Base-by-base conservation (phyloP, 1,140 invertebrate species). In the Drosophila serrata region DNA sequence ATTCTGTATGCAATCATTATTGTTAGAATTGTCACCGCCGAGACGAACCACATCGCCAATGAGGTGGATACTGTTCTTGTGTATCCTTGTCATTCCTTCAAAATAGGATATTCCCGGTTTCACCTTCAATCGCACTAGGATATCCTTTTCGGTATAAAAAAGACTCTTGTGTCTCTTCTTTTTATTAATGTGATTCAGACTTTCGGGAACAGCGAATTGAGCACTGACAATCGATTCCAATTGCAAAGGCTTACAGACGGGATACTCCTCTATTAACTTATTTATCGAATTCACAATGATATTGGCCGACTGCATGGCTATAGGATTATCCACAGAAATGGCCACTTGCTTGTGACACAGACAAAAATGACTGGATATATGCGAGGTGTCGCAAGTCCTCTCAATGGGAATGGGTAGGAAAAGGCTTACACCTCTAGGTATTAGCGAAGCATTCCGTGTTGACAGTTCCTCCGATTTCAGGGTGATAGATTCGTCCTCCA, bases 1-100 rank as follows among this genome's bases (percentile, higher is more conserved):
- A 81, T 97, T 94, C 51, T 95, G 93, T 8, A 97, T 94, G 80
- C 96, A 97, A 56, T 93, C 92, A 91, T 96, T 96, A 88, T 97
- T 96, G 53, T 94, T 94, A 4, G 95, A 95, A 67, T 96, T 96
- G 11, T 95, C 22, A 6, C 33, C 84, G 82, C 97, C 97, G 5
- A 97, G 93, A 29, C 96, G 93, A 82, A 96, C 96, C 22, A 97
- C 93, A 1, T 95, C 94, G 2, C 96, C 96, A 0, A 94, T 93
- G 3, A 95, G 78, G 17, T 93, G 90, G 77, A 90, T 93, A 7
- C 60, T 74, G 6, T 79, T 59, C 5, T 93, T 79, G 6, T 70
- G 79, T 31, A 93, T 79, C 8, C 94, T 93, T 2, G 96, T 91
- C 0, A 96, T 96, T 0, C 94, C 95, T 91, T 97, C 96, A 82